Evolutionary conservation across 2,797 vertebrate species (phyloP).

Genomic region (Tympanoctomys barrerae): DNA sequence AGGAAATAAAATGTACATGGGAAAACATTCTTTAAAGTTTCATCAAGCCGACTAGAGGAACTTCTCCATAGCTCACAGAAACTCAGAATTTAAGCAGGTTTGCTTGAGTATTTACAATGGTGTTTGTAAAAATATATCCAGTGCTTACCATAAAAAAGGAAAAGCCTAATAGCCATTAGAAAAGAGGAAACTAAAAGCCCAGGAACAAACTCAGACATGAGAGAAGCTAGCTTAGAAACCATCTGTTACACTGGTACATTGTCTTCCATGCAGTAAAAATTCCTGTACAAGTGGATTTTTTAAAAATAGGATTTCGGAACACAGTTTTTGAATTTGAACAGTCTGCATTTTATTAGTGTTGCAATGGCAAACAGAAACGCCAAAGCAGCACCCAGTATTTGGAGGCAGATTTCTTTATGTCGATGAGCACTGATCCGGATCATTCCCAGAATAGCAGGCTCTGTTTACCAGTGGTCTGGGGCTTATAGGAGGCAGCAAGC

Average conservation of each 20-base stretch:
- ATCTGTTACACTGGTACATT: not conserved
- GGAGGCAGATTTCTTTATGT: no score
- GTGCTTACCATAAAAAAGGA: not conserved
- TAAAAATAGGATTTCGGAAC: conserved; percentile 20
- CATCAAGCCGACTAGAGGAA: not conserved
- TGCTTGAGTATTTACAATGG: not conserved
- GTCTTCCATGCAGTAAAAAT: not conserved
- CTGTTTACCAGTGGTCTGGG: no score
- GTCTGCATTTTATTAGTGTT: not conserved
- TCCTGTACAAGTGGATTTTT: not conserved
- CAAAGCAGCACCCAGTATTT: no score
- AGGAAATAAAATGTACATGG: not conserved
- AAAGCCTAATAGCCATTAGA: not conserved
- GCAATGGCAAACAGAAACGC: no score
- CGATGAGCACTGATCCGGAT: no score
- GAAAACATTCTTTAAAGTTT: conserved; percentile 3
- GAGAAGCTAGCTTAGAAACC: not conserved
- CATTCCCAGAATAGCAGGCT: no score
- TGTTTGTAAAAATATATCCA: not conserved
- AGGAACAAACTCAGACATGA: not conserved
- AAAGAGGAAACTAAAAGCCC: not conserved
- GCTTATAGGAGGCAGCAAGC: no score
- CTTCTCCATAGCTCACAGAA: not conserved
- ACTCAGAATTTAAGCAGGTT: not conserved
- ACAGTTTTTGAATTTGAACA: not conserved